Evolutionary conservation across 2,797 vertebrate genomes (phyloP).

Genomic region (Gymnodraco acuticeps): DNA sequence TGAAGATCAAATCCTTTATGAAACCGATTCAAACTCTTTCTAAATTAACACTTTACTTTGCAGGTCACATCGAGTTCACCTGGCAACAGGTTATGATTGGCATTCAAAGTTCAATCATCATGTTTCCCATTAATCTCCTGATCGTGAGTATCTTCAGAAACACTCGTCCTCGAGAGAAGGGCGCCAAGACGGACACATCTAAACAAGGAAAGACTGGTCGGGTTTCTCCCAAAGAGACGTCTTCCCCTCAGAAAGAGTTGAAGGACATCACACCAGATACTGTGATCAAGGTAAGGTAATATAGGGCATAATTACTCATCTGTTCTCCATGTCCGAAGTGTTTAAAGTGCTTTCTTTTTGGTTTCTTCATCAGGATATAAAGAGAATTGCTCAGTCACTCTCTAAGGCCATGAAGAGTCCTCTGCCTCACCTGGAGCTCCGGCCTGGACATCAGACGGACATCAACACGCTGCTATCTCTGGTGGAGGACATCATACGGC

Average conservation of each 20-base stretch:
- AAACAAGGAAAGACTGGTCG: constrained; percentile 81
- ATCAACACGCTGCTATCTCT: constrained; percentile 92
- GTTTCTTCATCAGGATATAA: constrained; percentile 86
- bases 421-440: constrained; percentile 76
- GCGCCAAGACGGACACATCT: constrained; percentile 61
- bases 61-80: constrained; percentile 95
- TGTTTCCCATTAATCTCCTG: constrained; percentile 97
- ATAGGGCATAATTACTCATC: background rate
- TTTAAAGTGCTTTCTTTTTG: constrained; percentile 17
- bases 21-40: constrained; percentile 1
- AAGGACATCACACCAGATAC: constrained; percentile 89
- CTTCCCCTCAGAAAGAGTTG: constrained; percentile 72
- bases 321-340: constrained; percentile 11
- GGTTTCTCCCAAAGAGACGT: constrained; percentile 77
- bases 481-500: constrained; percentile 90
- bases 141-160: constrained; percentile 97
- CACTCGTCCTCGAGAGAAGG: constrained; percentile 74
- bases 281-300: constrained; percentile 87
- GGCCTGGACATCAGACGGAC: constrained; percentile 82
- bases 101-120: constrained; percentile 95
- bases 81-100: constrained; percentile 97
- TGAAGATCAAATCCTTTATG: background rate
- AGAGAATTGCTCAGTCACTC: constrained; percentile 90
- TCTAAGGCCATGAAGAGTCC: constrained; percentile 89
- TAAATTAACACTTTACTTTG: constrained; percentile 24